A percentile compares a stretch with the other conserved stretches of the same genome.
phyloP scores from a whole-genome alignment of 2,888 invertebrate species.

The Ischnura elegans region DNA sequence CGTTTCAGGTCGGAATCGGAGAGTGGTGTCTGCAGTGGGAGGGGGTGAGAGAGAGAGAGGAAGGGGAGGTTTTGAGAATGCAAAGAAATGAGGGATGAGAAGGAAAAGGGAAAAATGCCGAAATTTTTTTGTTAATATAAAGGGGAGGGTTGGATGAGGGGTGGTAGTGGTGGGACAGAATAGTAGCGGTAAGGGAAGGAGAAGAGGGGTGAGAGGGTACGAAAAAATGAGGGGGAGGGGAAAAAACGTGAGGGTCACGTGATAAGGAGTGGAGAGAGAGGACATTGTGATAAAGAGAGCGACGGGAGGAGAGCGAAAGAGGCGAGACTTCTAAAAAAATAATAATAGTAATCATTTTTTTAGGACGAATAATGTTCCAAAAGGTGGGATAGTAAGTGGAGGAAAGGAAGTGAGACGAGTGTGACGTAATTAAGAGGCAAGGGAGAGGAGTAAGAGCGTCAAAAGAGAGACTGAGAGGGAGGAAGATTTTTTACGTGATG shows the following conservation, averaged over 20 bases:
- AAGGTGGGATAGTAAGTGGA: neutral
- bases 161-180: neutral
- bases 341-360: too few relatives aligned
- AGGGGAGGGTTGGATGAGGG: neutral
- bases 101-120: neutral
- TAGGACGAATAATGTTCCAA: neutral
- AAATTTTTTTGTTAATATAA: constrained; percentile 3
- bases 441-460: neutral
- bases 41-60: neutral
- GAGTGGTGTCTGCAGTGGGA: neutral
- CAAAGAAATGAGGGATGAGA: neutral
- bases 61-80: neutral
- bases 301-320: neutral
- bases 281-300: neutral
- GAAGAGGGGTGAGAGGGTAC: too few relatives aligned
- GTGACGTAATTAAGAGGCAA: constrained; percentile 27
- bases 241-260: neutral
- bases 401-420: neutral
- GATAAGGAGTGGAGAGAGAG: neutral
- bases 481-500: neutral
- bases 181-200: constrained; percentile 18
- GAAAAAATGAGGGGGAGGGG: too few relatives aligned
- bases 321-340: neutral
- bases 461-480: neutral
- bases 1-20: neutral